phyloP scores from a whole-genome alignment of 2,113 vertebrate genomes.

The Glaucidium brasilianum region DNA sequence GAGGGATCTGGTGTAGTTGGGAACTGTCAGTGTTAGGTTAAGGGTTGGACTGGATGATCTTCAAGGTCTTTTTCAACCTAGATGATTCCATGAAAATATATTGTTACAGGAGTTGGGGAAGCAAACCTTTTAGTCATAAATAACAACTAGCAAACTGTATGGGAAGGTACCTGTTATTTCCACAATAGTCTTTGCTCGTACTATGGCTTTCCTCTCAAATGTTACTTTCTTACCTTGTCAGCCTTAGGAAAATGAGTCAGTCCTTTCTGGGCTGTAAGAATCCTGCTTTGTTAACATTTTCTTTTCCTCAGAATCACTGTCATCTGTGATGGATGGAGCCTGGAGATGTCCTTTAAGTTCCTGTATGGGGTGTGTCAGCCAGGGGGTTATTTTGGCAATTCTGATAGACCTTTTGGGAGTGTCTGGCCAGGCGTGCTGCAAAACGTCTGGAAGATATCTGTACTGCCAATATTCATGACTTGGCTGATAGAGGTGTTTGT shows the following conservation, averaged over 20 bases:
- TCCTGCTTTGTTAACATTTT: not conserved
- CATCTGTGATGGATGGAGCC: not conserved
- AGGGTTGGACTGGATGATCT: too few relatives aligned
- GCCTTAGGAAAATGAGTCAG: not conserved
- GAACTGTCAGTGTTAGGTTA: too few relatives aligned
- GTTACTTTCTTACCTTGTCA: not conserved
- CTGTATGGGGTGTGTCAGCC: not conserved
- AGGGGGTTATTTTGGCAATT: not conserved
- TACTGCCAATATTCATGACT: not conserved
- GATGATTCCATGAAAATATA: not conserved
- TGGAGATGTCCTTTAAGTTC: not conserved
- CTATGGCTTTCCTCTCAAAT: not conserved
- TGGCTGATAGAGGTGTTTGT: not conserved
- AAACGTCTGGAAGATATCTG: not conserved
- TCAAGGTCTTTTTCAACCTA: too few relatives aligned
- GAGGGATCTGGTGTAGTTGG: too few relatives aligned
- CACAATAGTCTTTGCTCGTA: not conserved
- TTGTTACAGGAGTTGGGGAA: not conserved
- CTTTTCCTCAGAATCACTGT: not conserved
- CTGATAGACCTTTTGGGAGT: not conserved
- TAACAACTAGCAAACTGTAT: not conserved
- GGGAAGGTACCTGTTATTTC: not conserved
- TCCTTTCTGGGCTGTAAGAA: not conserved
- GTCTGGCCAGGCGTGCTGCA: not conserved
- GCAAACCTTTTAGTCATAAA: not conserved